phyloP scores from a whole-genome alignment of 2,888 invertebrate species.

The Nomada fucata region DNA sequence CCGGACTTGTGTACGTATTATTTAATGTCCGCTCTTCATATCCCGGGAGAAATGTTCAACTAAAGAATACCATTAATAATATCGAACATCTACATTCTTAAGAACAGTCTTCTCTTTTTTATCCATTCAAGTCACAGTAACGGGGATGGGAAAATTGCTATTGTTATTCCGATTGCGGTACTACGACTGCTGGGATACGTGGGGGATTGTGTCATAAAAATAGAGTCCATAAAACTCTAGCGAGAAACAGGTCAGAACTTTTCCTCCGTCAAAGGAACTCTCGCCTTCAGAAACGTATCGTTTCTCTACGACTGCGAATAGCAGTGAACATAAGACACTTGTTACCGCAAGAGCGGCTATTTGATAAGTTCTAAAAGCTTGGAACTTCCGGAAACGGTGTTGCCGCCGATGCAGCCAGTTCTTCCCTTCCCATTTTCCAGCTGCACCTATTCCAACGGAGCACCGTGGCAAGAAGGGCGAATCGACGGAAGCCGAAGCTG shows the following conservation, averaged over 20 bases:
- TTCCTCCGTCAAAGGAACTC: conserved; percentile 10
- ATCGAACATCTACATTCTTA: neutral
- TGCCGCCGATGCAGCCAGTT: conserved; percentile 26
- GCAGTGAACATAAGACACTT: conserved; percentile 29
- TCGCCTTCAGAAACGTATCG: conserved; percentile 26
- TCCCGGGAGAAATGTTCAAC: neutral
- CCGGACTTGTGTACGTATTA: neutral
- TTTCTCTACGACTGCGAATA: conserved; percentile 34
- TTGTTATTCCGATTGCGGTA: too few species aligned
- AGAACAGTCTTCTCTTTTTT: too few species aligned
- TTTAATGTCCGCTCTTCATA: neutral
- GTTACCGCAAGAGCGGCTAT: conserved; percentile 41
- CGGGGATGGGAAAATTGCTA: too few species aligned
- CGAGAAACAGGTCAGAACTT: neutral
- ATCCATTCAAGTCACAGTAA: too few species aligned
- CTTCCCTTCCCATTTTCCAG: conserved; percentile 11
- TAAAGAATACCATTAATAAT: neutral
- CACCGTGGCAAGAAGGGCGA: conserved; percentile 36
- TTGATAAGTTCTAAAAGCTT: conserved; percentile 53
- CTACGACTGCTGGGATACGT: neutral
- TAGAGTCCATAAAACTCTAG: conserved; percentile 52
- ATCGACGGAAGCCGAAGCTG: conserved; percentile 16
- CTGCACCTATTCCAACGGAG: conserved; percentile 36
- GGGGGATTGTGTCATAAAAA: conserved; percentile 19
- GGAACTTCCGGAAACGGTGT: conserved; percentile 33